A percentile compares a stretch with the other conserved stretches of the same genome.
phyloP scores from a whole-genome alignment of 2,888 invertebrate genomes.

The Troglohyphantes excavatus region DNA sequence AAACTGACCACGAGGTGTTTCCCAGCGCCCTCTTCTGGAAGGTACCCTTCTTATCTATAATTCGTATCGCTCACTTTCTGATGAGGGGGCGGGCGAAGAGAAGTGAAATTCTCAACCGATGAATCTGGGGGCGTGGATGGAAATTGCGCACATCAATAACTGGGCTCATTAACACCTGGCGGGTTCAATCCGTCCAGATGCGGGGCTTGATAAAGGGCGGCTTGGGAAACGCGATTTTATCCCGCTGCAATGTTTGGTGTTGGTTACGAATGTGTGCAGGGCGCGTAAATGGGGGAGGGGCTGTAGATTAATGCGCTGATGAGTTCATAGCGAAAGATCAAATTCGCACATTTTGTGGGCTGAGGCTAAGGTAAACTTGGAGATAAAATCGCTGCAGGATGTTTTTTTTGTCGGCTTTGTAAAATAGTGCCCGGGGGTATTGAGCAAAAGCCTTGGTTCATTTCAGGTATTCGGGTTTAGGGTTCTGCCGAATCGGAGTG shows the following conservation, averaged over 20 bases:
- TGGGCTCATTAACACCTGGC: constrained; percentile 76
- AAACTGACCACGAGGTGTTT: neutral
- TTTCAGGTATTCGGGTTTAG: too few species aligned
- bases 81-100: constrained; percentile 70
- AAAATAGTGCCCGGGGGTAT: neutral
- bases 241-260: constrained; percentile 44
- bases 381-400: constrained; percentile 38
- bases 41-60: constrained; percentile 65
- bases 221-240: constrained; percentile 11
- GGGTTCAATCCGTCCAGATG: constrained; percentile 25
- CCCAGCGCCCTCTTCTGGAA: neutral
- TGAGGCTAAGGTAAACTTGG: constrained; percentile 1
- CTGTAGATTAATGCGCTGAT: constrained; percentile 62
- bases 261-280: constrained; percentile 61
- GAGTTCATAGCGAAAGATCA: constrained; percentile 60
- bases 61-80: constrained; percentile 72
- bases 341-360: constrained; percentile 1
- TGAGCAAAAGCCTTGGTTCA: too few species aligned
- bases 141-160: constrained; percentile 75
- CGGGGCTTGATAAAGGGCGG: constrained; percentile 45
- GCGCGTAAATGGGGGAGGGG: constrained; percentile 70
- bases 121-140: constrained; percentile 66
- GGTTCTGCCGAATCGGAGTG: too few species aligned
- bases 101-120: constrained; percentile 45
- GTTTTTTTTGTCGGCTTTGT: neutral